phyloP scores from a whole-genome alignment of 2,797 vertebrate genomes.

The Limnodromus scolopaceus region DNA sequence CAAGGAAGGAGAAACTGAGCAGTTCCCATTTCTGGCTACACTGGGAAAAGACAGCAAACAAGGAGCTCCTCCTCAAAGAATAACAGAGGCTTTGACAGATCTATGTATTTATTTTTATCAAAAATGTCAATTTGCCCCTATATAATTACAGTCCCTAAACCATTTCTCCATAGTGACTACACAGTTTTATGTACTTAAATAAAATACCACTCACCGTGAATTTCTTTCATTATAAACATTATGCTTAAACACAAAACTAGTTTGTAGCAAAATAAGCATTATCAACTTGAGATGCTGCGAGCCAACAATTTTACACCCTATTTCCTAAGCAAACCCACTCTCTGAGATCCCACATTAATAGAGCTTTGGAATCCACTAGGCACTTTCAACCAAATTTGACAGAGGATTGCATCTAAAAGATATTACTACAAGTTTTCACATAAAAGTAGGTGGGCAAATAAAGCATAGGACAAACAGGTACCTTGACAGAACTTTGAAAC shows the following conservation, averaged over 20 bases:
- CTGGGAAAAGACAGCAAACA: neutral
- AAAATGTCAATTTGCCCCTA: neutral
- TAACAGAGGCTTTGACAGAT: neutral
- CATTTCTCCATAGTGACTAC: neutral
- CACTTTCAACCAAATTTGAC: neutral
- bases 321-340: neutral
- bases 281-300: neutral
- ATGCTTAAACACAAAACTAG: neutral
- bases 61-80: neutral
- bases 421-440: neutral
- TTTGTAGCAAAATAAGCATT: neutral
- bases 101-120: neutral
- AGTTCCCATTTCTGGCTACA: neutral
- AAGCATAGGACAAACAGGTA: neutral
- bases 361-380: neutral
- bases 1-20: neutral
- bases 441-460: neutral
- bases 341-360: neutral
- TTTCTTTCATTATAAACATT: neutral
- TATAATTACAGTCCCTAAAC: neutral
- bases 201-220: neutral
- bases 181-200: neutral
- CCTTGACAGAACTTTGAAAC: neutral
- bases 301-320: neutral
- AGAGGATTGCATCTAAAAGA: neutral